Evolutionary conservation across 2,113 vertebrate species (phyloP), one percentile per base, ranked within the genome.

Genomic region (Excalfactoria chinensis): DNA sequence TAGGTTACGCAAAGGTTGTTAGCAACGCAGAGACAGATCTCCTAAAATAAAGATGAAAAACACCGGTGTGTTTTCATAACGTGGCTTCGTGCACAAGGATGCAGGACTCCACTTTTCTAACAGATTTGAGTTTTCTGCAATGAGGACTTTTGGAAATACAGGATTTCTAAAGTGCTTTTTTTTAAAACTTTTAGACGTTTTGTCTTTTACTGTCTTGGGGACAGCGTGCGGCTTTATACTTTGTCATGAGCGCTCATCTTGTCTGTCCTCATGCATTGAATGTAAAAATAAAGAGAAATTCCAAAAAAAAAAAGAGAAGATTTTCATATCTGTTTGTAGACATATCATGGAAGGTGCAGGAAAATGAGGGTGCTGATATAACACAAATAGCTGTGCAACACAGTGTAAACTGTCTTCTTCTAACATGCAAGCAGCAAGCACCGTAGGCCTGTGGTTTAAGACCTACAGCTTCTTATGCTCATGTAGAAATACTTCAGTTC

Each of bases 251-350:
- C 89, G 64, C 80, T 85, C 58, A 32, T 75, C 83, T 93, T 51
- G 35, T 86, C 74, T 92, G 84, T 89, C 85, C 84, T 92, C 41
- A 4, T 72, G 90, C 79, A 89, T 15, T 82, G 84, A 89, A 84
- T 84, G 93, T 75, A 86, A 95, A 96, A 96, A 95, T 96, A 97
- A 97, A 96, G 25, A 86, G 68, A 88, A 30, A 43, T 95, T 94
- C 72, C 37, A 37, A 37, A 37, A 55, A 81, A 94, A 90, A 86
- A 67, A 84, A 86, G 64, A 82, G 6, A 30, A 26, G 4, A 14
- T n/a, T 71, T 74, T 84, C 51, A 2, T 46, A 71, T 51, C 30
- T 73, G 5, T 72, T 93, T 84, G 62, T 55, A 37, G 48, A 51
- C 0, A 2, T 66, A 32, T 34, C 7, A 40, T 14, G 14, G 48